These are phyloP conservation scores for Proteles cristata DNA, from an alignment of 2,113 vertebrate species.

Conservation along the genomic window DNA sequence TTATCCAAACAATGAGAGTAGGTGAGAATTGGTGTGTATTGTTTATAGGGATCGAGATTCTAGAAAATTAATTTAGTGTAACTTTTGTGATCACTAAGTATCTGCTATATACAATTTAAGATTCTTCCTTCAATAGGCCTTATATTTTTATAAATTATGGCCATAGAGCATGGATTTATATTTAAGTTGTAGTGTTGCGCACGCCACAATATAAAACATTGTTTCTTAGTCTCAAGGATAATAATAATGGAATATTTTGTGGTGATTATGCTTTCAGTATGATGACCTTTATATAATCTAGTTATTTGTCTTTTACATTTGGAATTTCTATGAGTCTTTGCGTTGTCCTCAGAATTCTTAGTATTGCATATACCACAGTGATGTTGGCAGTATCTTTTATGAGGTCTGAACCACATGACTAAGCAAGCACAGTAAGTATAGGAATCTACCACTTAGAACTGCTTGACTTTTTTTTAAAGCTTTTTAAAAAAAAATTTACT, in stretches of 20 bases:
- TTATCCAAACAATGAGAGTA: background rate
- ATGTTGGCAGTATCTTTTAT: background rate
- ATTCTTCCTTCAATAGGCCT: background rate
- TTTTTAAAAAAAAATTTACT: too few species aligned
- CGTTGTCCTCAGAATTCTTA: background rate
- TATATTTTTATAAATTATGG: background rate
- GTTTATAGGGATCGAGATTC: conserved; percentile 14
- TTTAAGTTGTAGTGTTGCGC: background rate
- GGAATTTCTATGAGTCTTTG: background rate
- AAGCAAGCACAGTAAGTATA: background rate
- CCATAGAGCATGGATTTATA: background rate
- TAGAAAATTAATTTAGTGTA: conserved; percentile 12
- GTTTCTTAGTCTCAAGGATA: background rate
- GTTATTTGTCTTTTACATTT: background rate
- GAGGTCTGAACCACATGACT: background rate
- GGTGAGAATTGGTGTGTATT: background rate
- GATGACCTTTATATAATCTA: background rate
- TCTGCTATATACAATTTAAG: background rate
- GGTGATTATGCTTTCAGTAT: background rate
- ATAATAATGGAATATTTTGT: conserved; percentile 2
- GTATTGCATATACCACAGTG: background rate
- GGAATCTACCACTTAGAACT: background rate
- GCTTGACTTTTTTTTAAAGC: background rate
- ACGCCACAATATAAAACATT: background rate
- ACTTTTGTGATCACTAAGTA: background rate